phyloP scores from a whole-genome alignment of 2,113 vertebrate genomes.

The Himantopus leucocephalus region DNA sequence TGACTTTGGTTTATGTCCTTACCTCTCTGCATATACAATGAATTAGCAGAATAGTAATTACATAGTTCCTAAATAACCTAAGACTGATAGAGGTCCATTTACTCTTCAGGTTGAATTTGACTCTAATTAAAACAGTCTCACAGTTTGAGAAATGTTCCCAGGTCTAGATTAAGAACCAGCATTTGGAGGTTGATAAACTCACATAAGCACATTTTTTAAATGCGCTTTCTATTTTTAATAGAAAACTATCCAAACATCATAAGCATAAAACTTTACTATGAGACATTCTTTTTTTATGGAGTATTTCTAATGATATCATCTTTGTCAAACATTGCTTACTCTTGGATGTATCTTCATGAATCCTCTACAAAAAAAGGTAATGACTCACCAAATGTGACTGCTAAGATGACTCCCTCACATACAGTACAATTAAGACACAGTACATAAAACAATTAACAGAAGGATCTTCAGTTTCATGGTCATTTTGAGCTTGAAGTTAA shows the following conservation, averaged over 20 bases:
- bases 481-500: neutral
- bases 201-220: neutral
- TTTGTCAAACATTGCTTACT: neutral
- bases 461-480: neutral
- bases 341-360: neutral
- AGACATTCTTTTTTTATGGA: neutral
- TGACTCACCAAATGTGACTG: neutral
- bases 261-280: neutral
- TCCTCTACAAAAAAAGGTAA: neutral
- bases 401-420: neutral
- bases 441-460: constrained; percentile 5
- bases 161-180: neutral
- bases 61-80: neutral
- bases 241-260: neutral
- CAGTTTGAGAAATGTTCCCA: neutral
- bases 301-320: neutral
- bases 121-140: neutral
- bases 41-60: neutral
- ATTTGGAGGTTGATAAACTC: neutral
- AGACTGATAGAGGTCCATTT: neutral
- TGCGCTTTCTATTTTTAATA: neutral
- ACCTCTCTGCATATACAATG: neutral
- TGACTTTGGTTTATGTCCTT: neutral
- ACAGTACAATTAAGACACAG: neutral
- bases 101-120: neutral